Evolutionary conservation across 2,888 invertebrate species (phyloP), one percentile per base, ranked within the genome.

Genomic region (Caenorhabditis sulstoni): DNA sequence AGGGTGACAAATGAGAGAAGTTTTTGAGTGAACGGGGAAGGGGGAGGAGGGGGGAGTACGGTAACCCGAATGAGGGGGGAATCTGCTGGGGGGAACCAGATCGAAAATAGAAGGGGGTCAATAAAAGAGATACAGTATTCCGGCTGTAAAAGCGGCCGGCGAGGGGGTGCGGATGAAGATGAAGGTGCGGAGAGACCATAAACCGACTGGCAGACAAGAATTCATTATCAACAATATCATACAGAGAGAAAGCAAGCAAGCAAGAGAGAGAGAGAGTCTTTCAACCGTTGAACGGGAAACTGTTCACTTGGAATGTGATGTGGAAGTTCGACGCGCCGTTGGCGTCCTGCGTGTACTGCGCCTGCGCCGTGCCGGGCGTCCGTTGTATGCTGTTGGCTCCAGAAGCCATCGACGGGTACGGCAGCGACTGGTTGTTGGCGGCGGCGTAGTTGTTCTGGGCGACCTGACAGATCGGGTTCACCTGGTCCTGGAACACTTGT

Each of bases 401-500:
- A 37, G 22, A 44, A 44, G 44, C 2, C 11, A 9, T 11, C 23
- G 57, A 35, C 3, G 66, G 66, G 29, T 61, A 78, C 39, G 78
- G 78, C 7, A 67, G 8, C 0, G 78, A 53, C 16, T 67, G 61
- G 12, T 73, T 73, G 49, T 78, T 71, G 7, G 53, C 55, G 9
- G 44, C 4, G 2, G 78, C 78, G 47, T 62, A 73, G 39, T 55
- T 59, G 64, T 76, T 76, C 58, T 76, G 76, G 2, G 76, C 76
- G 39, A 45, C 52, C 22, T 74, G 73, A 22, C 55, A 55, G 58
- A 85, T 81, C 4, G 86, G 86, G 35, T 85, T 80, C 18, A 86
- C 82, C 64, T 86, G 84, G 53, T 85, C 78, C 53, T 83, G 80
- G 81, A 86, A 86, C 7, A 85, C 83, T 20, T 73, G 47, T 50